phyloP scores from a whole-genome alignment of 1,140 invertebrate species.

The Drosophila bifasciata region DNA sequence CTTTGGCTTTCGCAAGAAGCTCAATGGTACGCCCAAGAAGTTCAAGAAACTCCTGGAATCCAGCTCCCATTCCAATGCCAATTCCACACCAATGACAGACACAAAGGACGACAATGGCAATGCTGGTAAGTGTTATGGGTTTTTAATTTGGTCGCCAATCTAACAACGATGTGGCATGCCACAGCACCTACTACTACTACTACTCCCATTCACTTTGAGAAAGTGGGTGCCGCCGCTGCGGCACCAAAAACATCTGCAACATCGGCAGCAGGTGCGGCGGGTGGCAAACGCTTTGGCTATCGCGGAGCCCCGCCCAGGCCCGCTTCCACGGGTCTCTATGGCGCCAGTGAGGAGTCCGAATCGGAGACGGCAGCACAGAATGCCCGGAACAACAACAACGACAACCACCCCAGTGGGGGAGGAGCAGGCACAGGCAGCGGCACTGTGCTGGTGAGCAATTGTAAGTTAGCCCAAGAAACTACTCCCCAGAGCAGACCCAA shows the following conservation, averaged over 20 bases:
- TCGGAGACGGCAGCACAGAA: constrained; percentile 40
- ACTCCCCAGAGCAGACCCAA: background rate
- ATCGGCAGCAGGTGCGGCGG: constrained; percentile 39
- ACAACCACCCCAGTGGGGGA: constrained; percentile 26
- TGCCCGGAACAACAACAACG: constrained; percentile 61
- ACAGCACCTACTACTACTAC: constrained; percentile 24
- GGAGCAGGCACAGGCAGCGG: constrained; percentile 19
- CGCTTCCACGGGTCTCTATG: constrained; percentile 63
- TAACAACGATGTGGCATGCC: constrained; percentile 48
- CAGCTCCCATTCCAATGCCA: background rate
- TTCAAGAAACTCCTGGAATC: constrained; percentile 77
- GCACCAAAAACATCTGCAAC: constrained; percentile 43
- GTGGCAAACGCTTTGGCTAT: constrained; percentile 76
- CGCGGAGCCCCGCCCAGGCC: constrained; percentile 71
- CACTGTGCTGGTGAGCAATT: constrained; percentile 71
- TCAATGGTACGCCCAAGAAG: constrained; percentile 80
- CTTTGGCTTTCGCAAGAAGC: constrained; percentile 84
- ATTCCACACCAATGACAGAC: constrained; percentile 31
- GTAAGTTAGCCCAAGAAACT: constrained; percentile 49
- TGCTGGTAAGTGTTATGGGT: constrained; percentile 68
- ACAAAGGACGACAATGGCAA: constrained; percentile 82
- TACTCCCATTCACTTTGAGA: constrained; percentile 73
- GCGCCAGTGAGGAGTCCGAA: constrained; percentile 46
- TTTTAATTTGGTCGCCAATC: constrained; percentile 58
- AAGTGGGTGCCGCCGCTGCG: constrained; percentile 72